These are phyloP conservation scores for Brachionus manjavacas DNA, from an alignment of 1,140 invertebrate species.

Conservation along the genomic window DNA sequence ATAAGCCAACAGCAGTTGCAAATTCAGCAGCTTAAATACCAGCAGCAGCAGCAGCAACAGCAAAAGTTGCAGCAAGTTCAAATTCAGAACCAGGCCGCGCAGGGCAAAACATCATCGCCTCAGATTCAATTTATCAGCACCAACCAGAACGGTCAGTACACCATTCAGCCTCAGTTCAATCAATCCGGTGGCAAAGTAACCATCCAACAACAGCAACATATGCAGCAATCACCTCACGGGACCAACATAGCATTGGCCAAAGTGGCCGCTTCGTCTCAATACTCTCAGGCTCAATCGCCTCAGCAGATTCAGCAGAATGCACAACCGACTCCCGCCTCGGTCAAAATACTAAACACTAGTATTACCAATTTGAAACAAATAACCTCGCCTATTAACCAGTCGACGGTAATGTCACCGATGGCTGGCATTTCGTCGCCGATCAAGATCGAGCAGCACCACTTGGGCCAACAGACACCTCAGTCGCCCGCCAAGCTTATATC, in stretches of 20 bases:
- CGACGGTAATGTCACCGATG: neutral
- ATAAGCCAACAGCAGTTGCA: slow-evolving; percentile 8
- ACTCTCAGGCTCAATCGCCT: neutral
- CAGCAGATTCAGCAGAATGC: slow-evolving; percentile 22
- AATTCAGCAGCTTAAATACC: slow-evolving; percentile 12
- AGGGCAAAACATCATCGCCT: neutral
- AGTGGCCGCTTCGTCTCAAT: neutral
- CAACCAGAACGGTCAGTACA: neutral
- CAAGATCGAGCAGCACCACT: neutral
- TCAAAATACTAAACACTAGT: slow-evolving; percentile 32
- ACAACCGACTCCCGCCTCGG: neutral
- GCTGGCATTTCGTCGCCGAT: neutral
- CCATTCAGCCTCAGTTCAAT: neutral
- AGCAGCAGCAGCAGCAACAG: slow-evolving; percentile 22
- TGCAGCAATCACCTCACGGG: neutral
- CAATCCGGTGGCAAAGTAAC: neutral
- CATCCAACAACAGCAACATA: slow-evolving; percentile 25
- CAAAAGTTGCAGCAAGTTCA: neutral
- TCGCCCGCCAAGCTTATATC: slow-evolving; percentile 1
- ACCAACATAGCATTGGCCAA: slow-evolving; percentile 5
- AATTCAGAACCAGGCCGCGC: neutral
- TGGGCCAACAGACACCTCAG: neutral
- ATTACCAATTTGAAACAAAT: slow-evolving; percentile 1
- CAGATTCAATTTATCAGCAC: slow-evolving; percentile 6
- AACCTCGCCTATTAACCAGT: neutral